Base-by-base conservation (phyloP, 2,113 vertebrate species). In the Vireo altiloquus region DNA sequence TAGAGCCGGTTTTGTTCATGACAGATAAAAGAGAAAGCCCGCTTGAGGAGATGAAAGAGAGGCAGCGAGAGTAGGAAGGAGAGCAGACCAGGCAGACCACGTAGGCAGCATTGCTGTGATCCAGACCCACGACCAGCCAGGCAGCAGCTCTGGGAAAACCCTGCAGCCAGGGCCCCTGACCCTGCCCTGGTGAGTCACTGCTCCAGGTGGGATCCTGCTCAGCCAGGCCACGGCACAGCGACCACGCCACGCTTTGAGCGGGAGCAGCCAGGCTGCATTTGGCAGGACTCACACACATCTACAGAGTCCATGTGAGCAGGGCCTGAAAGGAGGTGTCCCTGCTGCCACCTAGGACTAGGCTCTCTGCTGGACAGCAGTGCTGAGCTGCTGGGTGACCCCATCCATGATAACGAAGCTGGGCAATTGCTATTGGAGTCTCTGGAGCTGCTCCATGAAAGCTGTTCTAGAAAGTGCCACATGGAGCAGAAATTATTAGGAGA, bases 191-290 rank as follows among this genome's bases (percentile, higher is more conserved):
- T 1, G 2, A 39, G 44, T 14, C 70, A 16, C 13, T 0, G 2
- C 65, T 60, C 40, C 39, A 8, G n/a, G 13, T 1, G 4, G 42
- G 31, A 81, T 23, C 30, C 50, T 13, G 22, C 44, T 42, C 17
- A 52, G 76, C 25, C 66, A 23, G 20, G 46, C 25, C 56, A 42
- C 0, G 11, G 83, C 65, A 47, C 5, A 2, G 21, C 0, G 0
- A 1, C 42, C 72, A 52, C 1, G 0, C 15, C 19, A 10, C 1
- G 1, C 35, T 53, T 1, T 3, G 24, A 54, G 25, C 0, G 0
- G 15, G 4, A 63, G n/a, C 52, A 28, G 3, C 24, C 24, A 30
- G 50, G 30, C 68, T 35, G 31, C 20, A 0, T 39, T 52, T 21
- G 44, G 22, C 70, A 47, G 16, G 31, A 80, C 20, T 7, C 49